Evolutionary conservation across 2,113 vertebrate species (phyloP).

Genomic region (Petrocephalus microphthalmus): DNA sequence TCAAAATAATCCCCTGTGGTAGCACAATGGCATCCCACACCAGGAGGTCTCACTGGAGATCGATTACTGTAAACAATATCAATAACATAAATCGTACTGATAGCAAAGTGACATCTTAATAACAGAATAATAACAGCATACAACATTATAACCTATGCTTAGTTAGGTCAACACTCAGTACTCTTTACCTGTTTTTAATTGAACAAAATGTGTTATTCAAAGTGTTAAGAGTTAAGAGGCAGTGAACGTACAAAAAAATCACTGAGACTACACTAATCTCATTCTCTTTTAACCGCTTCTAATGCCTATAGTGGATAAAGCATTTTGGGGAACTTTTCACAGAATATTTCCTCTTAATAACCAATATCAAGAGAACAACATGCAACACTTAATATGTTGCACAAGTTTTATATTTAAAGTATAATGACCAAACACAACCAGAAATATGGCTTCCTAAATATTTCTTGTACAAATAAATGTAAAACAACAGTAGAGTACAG

Average conservation of each 20-base stretch:
- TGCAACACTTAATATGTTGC: not conserved
- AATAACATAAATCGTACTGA: constrained; percentile 2
- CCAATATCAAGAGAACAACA: no score
- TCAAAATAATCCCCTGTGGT: constrained; percentile 37
- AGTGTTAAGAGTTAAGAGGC: no score
- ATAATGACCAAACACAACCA: not conserved
- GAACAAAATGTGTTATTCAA: no score
- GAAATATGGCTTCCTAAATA: not conserved
- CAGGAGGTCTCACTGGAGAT: constrained; percentile 15
- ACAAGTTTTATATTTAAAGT: not conserved
- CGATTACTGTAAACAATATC: constrained; percentile 26
- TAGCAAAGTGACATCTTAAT: not conserved
- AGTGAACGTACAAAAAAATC: no score
- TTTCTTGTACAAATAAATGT: not conserved
- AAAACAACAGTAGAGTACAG: not conserved
- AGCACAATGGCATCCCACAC: constrained; percentile 23
- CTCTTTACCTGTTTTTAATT: no score
- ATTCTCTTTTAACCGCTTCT: no score
- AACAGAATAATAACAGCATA: not conserved
- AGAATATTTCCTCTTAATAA: no score
- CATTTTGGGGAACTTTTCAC: no score
- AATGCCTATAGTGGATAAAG: no score
- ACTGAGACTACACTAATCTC: no score
- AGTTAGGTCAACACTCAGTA: not conserved
- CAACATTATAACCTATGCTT: not conserved